A percentile compares a stretch with the other conserved stretches of the same genome.
phyloP scores from a whole-genome alignment of 2,888 invertebrate species.

The Villa cingulata region DNA sequence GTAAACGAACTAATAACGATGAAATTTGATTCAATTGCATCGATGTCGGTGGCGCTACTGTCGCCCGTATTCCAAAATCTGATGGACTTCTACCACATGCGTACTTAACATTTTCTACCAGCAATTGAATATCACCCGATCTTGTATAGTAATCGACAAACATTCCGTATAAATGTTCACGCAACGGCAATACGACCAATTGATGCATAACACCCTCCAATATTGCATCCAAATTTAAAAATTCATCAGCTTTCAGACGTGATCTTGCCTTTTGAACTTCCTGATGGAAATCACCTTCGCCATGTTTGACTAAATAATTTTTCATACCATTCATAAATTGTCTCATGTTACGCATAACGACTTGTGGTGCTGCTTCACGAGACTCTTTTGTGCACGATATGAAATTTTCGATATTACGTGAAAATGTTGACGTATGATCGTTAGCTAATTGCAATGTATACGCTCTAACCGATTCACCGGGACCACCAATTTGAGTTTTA shows the following conservation, averaged over 20 bases:
- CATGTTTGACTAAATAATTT: conserved; percentile 92
- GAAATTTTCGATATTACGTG: conserved; percentile 85
- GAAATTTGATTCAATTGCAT: conserved; percentile 63
- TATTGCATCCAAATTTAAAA: conserved; percentile 89
- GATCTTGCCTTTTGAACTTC: conserved; percentile 56
- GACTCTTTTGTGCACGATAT: conserved; percentile 86
- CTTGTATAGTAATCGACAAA: conserved; percentile 79
- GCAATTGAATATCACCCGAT: conserved; percentile 54
- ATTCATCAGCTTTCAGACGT: conserved; percentile 74
- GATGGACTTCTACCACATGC: conserved; percentile 29
- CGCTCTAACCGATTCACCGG: conserved; percentile 58
- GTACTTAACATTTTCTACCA: conserved; percentile 40
- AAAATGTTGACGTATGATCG: conserved; percentile 79
- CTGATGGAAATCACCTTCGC: conserved; percentile 82
- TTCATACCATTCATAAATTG: conserved; percentile 99
- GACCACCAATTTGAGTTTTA: conserved; percentile 41
- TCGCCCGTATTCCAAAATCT: conserved; percentile 40
- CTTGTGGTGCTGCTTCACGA: conserved; percentile 72
- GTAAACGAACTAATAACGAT: conserved; percentile 65
- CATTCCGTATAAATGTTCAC: conserved; percentile 68
- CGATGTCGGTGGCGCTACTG: conserved; percentile 63
- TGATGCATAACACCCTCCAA: conserved; percentile 89
- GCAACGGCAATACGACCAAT: conserved; percentile 73
- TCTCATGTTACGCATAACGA: conserved; percentile 80
- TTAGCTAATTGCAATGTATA: conserved; percentile 70